phyloP scores from a whole-genome alignment of 2,888 invertebrate species.

The Lutraria lutraria region DNA sequence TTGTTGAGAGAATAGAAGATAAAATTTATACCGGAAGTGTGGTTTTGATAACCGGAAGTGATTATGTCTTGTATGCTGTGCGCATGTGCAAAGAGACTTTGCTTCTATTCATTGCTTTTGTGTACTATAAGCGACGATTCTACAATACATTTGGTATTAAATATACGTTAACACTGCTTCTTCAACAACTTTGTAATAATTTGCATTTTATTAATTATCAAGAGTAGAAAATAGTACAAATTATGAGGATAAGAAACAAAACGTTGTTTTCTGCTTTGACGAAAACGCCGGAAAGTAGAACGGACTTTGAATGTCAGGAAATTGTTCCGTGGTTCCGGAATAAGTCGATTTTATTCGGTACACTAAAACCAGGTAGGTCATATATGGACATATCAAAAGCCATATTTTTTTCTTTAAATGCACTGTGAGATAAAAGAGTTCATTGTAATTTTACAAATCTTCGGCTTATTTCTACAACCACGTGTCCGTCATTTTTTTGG shows the following conservation, averaged over 20 bases:
- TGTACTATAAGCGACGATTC: no score
- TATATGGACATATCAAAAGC: background rate
- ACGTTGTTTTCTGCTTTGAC: slow-evolving; percentile 80
- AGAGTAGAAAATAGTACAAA: no score
- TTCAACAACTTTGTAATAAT: no score
- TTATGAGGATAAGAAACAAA: slow-evolving; percentile 70
- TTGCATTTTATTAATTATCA: no score
- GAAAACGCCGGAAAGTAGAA: slow-evolving; percentile 76
- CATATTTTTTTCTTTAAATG: no score
- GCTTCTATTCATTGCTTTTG: no score
- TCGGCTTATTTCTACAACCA: no score
- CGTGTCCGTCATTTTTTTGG: no score
- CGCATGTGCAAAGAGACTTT: background rate
- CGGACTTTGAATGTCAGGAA: slow-evolving; percentile 80
- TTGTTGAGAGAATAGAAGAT: background rate
- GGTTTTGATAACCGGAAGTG: background rate
- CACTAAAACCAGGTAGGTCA: slow-evolving; percentile 79
- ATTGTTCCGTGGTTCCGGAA: slow-evolving; percentile 82
- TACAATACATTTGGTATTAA: no score
- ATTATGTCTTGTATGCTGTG: background rate
- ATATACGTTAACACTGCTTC: no score
- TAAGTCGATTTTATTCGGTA: slow-evolving; percentile 79
- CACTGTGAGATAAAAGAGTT: no score
- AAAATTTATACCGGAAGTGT: background rate
- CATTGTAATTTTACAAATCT: no score